phyloP scores from a whole-genome alignment of 2,113 vertebrate genomes.

The Seriola aureovittata region DNA sequence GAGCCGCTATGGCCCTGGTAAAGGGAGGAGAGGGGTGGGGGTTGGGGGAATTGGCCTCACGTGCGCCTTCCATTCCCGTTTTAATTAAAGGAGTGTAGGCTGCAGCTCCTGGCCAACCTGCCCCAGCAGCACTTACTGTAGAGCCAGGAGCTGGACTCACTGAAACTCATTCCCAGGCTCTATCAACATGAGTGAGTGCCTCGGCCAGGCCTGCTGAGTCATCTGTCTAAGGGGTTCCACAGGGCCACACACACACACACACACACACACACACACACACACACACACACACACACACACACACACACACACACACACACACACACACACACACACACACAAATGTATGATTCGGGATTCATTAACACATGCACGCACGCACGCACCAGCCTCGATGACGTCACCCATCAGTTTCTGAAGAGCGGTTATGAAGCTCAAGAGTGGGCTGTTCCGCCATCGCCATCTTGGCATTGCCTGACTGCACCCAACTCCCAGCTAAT shows the following conservation, averaged over 20 bases:
- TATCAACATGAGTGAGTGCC: conserved; percentile 74
- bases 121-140: conserved; percentile 61
- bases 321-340: background rate
- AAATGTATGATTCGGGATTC: background rate
- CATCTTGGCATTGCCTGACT: no score
- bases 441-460: no score
- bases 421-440: no score
- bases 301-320: background rate
- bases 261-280: background rate
- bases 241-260: conserved; percentile 27
- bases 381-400: no score
- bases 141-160: conserved; percentile 53
- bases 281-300: background rate
- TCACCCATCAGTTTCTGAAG: no score
- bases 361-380: conserved; percentile 10
- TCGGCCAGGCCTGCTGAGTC: conserved; percentile 73
- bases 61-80: conserved; percentile 33
- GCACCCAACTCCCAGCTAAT: no score
- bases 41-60: conserved; percentile 41
- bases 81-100: conserved; percentile 76
- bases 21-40: background rate
- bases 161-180: conserved; percentile 58
- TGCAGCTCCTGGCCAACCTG: conserved; percentile 53
- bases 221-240: conserved; percentile 72
- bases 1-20: background rate